phyloP scores from a whole-genome alignment of 2,797 vertebrate genomes.

The Alauda arvensis region DNA sequence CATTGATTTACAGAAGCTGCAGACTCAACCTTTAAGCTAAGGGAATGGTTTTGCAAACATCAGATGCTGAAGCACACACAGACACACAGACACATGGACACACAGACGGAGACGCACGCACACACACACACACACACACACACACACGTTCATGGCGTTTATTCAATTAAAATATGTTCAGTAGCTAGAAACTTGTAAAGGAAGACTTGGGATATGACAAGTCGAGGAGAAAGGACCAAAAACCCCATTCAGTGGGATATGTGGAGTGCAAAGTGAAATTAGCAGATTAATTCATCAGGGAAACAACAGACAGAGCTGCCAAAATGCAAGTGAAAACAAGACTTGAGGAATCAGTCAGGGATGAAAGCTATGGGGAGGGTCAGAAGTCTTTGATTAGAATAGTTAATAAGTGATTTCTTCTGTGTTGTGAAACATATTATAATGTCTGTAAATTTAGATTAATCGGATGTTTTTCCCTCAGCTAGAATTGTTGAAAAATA shows the following conservation, averaged over 20 bases:
- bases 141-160: rapidly evolving
- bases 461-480: background rate
- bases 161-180: background rate
- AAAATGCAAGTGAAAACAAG: slow-evolving; percentile 17
- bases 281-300: background rate
- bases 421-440: slow-evolving; percentile 1
- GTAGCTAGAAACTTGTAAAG: background rate
- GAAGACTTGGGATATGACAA: background rate
- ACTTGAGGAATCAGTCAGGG: background rate
- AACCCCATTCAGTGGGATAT: background rate
- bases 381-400: background rate
- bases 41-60: background rate
- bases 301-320: background rate
- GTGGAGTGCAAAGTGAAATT: background rate
- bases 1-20: background rate
- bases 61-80: background rate
- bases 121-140: rapidly evolving
- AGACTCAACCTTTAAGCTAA: background rate
- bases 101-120: background rate
- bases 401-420: background rate
- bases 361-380: background rate
- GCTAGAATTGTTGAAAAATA: slow-evolving; percentile 25
- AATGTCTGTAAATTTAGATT: slow-evolving; percentile 26
- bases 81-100: background rate
- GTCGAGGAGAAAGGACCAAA: background rate